Percentiles rank a stretch among this genome's conserved stretches.
phyloP scores from a whole-genome alignment of 2,113 vertebrate genomes.

The Accipiter cooperii region DNA sequence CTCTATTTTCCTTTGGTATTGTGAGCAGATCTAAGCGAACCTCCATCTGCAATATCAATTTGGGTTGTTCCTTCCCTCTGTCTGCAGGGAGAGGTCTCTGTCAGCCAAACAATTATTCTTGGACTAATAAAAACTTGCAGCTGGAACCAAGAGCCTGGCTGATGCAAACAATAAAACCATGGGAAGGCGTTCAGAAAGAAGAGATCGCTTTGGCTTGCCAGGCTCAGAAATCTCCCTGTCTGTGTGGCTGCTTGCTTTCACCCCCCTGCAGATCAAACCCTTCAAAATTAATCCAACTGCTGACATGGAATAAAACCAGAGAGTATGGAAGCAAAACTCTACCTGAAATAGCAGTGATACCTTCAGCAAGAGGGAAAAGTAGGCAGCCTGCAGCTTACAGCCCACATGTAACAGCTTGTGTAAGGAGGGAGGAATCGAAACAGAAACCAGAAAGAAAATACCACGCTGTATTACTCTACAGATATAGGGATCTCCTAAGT shows the following conservation, averaged over 20 bases:
- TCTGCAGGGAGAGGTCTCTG: constrained; percentile 31
- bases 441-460: background rate
- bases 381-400: background rate
- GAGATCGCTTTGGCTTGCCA: background rate
- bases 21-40: background rate
- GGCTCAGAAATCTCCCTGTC: background rate
- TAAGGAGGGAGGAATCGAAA: background rate
- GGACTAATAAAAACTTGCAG: constrained; percentile 50
- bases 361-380: background rate
- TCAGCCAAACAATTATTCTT: constrained; percentile 16
- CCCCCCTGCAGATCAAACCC: background rate
- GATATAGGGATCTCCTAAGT: background rate
- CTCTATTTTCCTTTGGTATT: background rate
- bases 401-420: background rate
- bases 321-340: background rate
- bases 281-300: background rate
- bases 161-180: constrained; percentile 12
- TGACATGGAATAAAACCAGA: background rate
- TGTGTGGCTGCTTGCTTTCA: background rate
- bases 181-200: background rate
- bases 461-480: background rate
- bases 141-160: constrained; percentile 22
- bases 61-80: background rate
- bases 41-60: constrained; percentile 4
- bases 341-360: background rate